Conservation (phyloP, 2,113 vertebrate genomes). For the Nothocercus nigrocapillus region DNA sequence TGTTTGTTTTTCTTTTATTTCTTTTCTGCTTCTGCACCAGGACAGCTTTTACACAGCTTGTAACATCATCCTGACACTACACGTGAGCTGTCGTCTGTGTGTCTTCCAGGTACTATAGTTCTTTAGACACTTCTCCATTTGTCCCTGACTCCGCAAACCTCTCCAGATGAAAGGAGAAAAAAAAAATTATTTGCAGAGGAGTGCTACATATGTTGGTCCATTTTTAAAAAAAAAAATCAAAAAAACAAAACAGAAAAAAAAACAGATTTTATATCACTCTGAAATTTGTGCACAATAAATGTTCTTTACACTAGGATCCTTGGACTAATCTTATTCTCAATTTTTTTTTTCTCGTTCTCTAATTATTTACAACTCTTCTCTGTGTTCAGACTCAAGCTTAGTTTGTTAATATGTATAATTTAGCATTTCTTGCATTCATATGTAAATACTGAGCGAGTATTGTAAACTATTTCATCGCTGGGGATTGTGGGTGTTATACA, state of each 20-base stretch:
- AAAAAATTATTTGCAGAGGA: background rate
- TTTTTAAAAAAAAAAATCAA: conserved; percentile 11
- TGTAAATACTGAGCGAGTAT: conserved; percentile 95
- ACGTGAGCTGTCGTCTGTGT: background rate
- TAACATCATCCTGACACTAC: background rate
- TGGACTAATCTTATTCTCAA: conserved; percentile 64
- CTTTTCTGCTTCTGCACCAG: background rate
- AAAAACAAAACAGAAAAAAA: background rate
- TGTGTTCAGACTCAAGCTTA: conserved; percentile 77
- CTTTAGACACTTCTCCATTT: background rate
- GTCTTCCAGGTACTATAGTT: conserved; percentile 42
- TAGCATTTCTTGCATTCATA: conserved; percentile 85
- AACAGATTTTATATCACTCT: conserved; percentile 50
- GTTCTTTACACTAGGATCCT: conserved; percentile 70
- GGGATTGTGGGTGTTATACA: conserved; percentile 78
- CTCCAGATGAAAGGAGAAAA: background rate
- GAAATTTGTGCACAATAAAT: conserved; percentile 73
- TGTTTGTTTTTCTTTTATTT: background rate
- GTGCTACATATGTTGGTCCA: background rate
- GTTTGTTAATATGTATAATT: conserved; percentile 97
- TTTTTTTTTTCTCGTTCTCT: conserved; percentile 39
- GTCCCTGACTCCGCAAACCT: background rate
- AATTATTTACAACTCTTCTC: conserved; percentile 68
- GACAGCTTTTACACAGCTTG: background rate
- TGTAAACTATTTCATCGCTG: conserved; percentile 91